phyloP scores from a whole-genome alignment of 2,888 invertebrate genomes.

The Trachelus troglodyta region DNA sequence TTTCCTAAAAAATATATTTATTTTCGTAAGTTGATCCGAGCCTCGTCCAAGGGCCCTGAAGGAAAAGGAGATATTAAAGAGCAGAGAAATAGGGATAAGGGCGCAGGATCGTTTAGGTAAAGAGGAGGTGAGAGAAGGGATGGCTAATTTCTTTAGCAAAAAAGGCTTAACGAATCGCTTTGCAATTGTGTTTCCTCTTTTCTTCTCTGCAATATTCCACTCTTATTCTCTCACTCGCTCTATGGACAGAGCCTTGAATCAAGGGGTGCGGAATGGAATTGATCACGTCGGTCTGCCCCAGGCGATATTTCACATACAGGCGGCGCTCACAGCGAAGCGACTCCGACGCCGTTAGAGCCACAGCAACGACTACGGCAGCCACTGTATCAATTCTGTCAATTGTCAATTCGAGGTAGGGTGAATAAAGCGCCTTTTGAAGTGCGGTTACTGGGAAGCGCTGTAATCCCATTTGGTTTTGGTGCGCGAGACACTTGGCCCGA shows the following conservation, averaged over 20 bases:
- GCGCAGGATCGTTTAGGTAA: too few species aligned
- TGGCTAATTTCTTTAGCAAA: slow-evolving; percentile 17
- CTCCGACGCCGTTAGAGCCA: slow-evolving; percentile 11
- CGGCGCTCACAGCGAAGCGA: slow-evolving; percentile 4
- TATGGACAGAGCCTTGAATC: background rate
- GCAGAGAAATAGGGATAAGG: too few species aligned
- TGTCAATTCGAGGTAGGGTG: slow-evolving; percentile 60
- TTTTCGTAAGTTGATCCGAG: too few species aligned
- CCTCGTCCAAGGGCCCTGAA: too few species aligned
- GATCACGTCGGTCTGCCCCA: slow-evolving; percentile 33
- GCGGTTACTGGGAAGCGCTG: slow-evolving; percentile 38
- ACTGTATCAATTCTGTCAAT: slow-evolving; percentile 62
- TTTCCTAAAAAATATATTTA: too few species aligned
- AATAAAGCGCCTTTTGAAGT: slow-evolving; percentile 61
- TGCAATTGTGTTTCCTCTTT: slow-evolving; percentile 7
- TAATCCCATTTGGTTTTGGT: slow-evolving; percentile 52
- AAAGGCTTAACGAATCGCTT: slow-evolving; percentile 34
- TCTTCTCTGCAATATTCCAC: background rate
- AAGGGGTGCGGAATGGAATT: slow-evolving; percentile 22
- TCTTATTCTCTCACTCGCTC: background rate
- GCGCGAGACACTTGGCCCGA: slow-evolving; percentile 30
- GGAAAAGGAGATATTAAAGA: too few species aligned
- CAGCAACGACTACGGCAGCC: background rate
- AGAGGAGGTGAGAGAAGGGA: too few species aligned
- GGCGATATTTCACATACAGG: slow-evolving; percentile 43